Evolutionary conservation across 1,140 invertebrate species (phyloP).

Genomic region (Bacillus rossius): DNA sequence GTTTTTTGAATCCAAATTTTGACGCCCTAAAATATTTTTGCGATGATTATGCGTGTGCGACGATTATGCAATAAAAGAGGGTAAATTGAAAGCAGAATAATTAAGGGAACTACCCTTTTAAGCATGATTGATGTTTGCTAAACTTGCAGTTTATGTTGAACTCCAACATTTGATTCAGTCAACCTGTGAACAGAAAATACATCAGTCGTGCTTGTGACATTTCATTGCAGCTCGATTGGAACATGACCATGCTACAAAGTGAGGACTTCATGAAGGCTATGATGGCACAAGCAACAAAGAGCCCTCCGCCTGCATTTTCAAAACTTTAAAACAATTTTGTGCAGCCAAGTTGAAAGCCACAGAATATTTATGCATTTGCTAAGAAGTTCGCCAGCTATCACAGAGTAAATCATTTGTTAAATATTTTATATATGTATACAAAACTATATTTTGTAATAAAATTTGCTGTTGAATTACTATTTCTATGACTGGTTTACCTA

Average conservation of each 20-base stretch:
- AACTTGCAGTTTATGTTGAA: too few species aligned
- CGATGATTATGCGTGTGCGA: too few species aligned
- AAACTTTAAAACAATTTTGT: conserved; percentile 64
- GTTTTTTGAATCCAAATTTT: too few species aligned
- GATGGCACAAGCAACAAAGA: conserved; percentile 67
- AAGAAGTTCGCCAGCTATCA: not conserved
- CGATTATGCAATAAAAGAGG: too few species aligned
- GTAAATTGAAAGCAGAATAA: too few species aligned
- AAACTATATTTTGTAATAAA: not conserved
- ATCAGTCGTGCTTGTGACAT: conserved; percentile 17
- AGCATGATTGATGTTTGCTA: too few species aligned
- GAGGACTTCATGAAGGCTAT: conserved; percentile 84
- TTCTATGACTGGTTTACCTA: too few species aligned
- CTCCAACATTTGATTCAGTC: too few species aligned
- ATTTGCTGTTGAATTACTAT: not conserved
- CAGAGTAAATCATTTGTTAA: not conserved
- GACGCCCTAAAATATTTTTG: too few species aligned
- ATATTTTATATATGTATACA: not conserved
- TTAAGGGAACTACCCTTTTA: too few species aligned
- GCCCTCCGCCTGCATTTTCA: conserved; percentile 57
- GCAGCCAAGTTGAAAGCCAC: not conserved
- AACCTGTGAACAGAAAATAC: conserved; percentile 30
- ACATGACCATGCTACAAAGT: conserved; percentile 82
- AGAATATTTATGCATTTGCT: not conserved
- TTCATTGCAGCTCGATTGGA: conserved; percentile 63